A percentile compares a stretch with the other conserved stretches of the same genome.
These are phyloP conservation scores for Clarias magur DNA, from an alignment of 2,113 vertebrate genomes.

Conservation along the genomic window DNA sequence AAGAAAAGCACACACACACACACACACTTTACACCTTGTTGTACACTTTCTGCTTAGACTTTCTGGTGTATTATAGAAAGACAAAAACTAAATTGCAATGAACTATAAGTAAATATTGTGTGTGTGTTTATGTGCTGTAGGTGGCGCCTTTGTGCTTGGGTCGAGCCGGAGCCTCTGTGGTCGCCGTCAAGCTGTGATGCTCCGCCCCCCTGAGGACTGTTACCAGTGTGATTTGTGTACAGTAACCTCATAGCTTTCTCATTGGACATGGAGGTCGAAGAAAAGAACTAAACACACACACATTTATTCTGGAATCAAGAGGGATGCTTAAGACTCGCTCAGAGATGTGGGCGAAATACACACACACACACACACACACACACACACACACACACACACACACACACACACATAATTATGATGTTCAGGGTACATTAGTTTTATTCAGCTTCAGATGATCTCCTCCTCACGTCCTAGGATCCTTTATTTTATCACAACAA, in stretches of 20 bases:
- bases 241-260: conserved; percentile 9
- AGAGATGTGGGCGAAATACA: not conserved
- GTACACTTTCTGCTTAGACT: not conserved
- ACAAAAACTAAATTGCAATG: not conserved
- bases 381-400: conserved; percentile 17
- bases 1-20: not conserved
- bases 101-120: not conserved
- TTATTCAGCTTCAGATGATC: not conserved
- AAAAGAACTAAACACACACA: not conserved
- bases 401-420: not conserved
- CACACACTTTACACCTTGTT: not conserved
- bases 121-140: conserved; percentile 65
- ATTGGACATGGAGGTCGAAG: not conserved
- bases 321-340: not conserved
- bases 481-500: not conserved
- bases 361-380: conserved; percentile 1
- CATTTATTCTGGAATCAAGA: not conserved
- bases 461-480: not conserved
- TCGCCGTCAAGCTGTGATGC: conserved; percentile 86
- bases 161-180: conserved; percentile 92
- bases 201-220: conserved; percentile 8
- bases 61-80: not conserved
- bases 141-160: conserved; percentile 93
- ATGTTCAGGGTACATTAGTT: not conserved
- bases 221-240: conserved; percentile 26